Evolutionary conservation across 2,113 vertebrate genomes (phyloP).

Genomic region (Engystomops pustulosus): DNA sequence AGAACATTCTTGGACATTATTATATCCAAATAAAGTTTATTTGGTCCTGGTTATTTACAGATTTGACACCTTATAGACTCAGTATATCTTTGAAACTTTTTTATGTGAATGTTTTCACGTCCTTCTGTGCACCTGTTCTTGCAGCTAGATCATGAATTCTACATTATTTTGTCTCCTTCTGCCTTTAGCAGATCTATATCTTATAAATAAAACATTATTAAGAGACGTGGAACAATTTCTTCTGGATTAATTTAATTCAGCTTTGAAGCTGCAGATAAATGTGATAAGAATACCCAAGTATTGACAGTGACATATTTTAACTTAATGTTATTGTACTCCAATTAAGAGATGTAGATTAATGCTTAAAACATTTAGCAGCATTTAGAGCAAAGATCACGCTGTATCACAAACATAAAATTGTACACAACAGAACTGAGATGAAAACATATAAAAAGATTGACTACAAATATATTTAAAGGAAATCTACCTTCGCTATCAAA

Average conservation of each 20-base stretch:
- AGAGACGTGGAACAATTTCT: not conserved
- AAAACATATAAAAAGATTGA: not conserved
- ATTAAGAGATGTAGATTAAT: not conserved
- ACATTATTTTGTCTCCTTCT: not conserved
- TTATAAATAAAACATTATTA: conserved; percentile 21
- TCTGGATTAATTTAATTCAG: not conserved
- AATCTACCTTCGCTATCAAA: too few species aligned
- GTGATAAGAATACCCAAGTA: not conserved
- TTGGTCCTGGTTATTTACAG: not conserved
- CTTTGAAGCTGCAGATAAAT: not conserved
- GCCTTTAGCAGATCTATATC: conserved; percentile 12
- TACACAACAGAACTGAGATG: not conserved
- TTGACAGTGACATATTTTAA: not conserved
- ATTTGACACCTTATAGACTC: not conserved
- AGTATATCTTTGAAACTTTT: not conserved
- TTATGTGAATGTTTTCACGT: not conserved
- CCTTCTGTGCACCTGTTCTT: not conserved
- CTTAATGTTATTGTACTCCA: not conserved
- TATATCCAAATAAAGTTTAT: too few species aligned
- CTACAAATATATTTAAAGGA: too few species aligned
- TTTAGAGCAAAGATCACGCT: not conserved
- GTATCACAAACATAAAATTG: not conserved
- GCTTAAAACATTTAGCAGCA: not conserved
- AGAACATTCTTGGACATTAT: not conserved
- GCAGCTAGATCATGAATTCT: not conserved